Evolutionary conservation across 2,113 vertebrate species (phyloP).

Genomic region (Dromas ardeola): DNA sequence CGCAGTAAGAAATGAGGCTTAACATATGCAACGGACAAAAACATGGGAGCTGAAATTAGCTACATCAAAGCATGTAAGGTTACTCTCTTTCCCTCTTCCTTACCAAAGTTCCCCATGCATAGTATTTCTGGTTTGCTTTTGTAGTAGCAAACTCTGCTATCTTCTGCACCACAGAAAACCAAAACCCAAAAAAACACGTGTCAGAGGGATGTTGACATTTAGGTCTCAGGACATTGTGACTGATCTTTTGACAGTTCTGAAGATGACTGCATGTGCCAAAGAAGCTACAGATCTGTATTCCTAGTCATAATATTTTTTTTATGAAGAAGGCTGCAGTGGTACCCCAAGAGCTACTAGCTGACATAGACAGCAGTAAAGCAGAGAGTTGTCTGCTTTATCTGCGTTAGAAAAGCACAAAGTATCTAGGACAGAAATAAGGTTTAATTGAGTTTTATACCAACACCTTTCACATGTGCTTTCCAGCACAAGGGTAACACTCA

Average conservation of each 20-base stretch:
- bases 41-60: background rate
- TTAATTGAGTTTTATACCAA: background rate
- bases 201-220: background rate
- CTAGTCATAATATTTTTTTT: background rate
- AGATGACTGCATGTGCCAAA: rapidly evolving
- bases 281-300: background rate
- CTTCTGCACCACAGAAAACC: background rate
- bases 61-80: background rate
- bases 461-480: background rate
- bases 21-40: background rate
- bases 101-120: background rate
- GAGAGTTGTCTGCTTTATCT: background rate
- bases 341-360: background rate
- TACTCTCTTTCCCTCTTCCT: background rate
- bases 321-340: background rate
- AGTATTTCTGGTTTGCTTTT: background rate
- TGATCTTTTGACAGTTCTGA: background rate
- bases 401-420: background rate
- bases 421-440: background rate
- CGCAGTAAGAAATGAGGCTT: background rate
- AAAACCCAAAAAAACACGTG: rapidly evolving
- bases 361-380: background rate
- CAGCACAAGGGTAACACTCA: background rate
- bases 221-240: background rate
- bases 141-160: background rate